Evolutionary conservation across 2,888 invertebrate species (phyloP).

Genomic region (Amphimallon solstitiale): DNA sequence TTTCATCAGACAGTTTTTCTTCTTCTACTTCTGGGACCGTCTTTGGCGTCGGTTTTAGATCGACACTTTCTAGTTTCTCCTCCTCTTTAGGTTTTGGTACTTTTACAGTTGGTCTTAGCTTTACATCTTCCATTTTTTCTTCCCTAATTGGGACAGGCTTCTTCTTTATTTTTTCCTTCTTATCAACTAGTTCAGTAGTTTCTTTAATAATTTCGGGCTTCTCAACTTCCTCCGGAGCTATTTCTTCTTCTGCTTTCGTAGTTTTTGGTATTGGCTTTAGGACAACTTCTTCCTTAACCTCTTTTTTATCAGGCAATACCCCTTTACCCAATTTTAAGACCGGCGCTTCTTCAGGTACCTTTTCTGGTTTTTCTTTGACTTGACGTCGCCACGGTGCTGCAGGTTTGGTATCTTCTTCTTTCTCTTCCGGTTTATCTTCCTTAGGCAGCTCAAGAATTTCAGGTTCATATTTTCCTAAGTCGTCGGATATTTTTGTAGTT

Average conservation of each 20-base stretch:
- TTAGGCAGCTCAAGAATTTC: slow-evolving; percentile 59
- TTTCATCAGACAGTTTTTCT: slow-evolving; percentile 48
- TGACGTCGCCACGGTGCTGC: slow-evolving; percentile 58
- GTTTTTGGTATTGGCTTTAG: slow-evolving; percentile 58
- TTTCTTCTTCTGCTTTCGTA: slow-evolving; percentile 51
- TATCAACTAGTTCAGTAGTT: slow-evolving; percentile 47
- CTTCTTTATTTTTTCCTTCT: slow-evolving; percentile 39
- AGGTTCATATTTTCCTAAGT: slow-evolving; percentile 54
- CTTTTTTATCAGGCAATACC: slow-evolving; percentile 56
- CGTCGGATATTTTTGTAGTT: slow-evolving; percentile 47
- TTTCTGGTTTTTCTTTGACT: slow-evolving; percentile 57
- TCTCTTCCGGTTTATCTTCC: slow-evolving; percentile 54
- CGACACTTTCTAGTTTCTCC: slow-evolving; percentile 55
- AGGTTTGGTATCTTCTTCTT: slow-evolving; percentile 52
- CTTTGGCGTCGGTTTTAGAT: slow-evolving; percentile 56
- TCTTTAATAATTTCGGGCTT: slow-evolving; percentile 53
- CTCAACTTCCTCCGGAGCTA: slow-evolving; percentile 50
- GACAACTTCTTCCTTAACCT: slow-evolving; percentile 55
- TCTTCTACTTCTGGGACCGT: slow-evolving; percentile 59
- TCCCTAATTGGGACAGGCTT: slow-evolving; percentile 45
- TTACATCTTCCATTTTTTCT: slow-evolving; percentile 31
- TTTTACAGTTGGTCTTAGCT: slow-evolving; percentile 47
- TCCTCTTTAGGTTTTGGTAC: slow-evolving; percentile 51
- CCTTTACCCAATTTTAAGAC: slow-evolving; percentile 59
- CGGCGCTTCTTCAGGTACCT: slow-evolving; percentile 53